These are phyloP conservation scores for Drosophila ananassae DNA, from an alignment of 1,140 invertebrate genomes.

Conservation along the genomic window DNA sequence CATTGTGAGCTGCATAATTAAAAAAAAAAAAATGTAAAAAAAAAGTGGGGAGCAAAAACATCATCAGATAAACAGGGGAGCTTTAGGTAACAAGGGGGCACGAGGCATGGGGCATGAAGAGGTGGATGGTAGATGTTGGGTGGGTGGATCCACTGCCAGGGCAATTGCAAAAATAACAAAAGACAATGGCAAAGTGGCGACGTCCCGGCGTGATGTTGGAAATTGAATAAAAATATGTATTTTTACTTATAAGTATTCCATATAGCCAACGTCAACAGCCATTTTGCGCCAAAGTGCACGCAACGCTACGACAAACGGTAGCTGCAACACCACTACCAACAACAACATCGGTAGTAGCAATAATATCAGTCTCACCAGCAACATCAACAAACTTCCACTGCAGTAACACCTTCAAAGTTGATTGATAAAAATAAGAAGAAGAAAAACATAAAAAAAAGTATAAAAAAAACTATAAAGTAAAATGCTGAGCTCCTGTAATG, in stretches of 20 bases:
- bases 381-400: constrained; percentile 32
- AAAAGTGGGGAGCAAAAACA: constrained; percentile 37
- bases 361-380: constrained; percentile 11
- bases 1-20: constrained; percentile 48
- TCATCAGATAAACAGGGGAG: constrained; percentile 40
- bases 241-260: constrained; percentile 57
- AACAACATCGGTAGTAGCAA: constrained; percentile 13
- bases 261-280: constrained; percentile 68
- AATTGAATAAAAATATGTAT: constrained; percentile 72
- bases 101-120: background rate
- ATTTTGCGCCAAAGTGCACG: constrained; percentile 75
- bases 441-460: constrained; percentile 39
- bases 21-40: constrained; percentile 10
- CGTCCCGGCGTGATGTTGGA: constrained; percentile 65
- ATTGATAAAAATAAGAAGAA: constrained; percentile 63
- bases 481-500: constrained; percentile 52
- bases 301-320: constrained; percentile 67
- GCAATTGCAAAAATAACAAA: constrained; percentile 51
- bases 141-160: constrained; percentile 16
- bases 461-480: constrained; percentile 42
- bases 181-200: constrained; percentile 53
- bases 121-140: background rate
- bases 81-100: background rate
- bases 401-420: constrained; percentile 74
- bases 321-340: constrained; percentile 20